Base-by-base conservation (phyloP, 1,140 invertebrate species). In the Ridgeia piscesae region DNA sequence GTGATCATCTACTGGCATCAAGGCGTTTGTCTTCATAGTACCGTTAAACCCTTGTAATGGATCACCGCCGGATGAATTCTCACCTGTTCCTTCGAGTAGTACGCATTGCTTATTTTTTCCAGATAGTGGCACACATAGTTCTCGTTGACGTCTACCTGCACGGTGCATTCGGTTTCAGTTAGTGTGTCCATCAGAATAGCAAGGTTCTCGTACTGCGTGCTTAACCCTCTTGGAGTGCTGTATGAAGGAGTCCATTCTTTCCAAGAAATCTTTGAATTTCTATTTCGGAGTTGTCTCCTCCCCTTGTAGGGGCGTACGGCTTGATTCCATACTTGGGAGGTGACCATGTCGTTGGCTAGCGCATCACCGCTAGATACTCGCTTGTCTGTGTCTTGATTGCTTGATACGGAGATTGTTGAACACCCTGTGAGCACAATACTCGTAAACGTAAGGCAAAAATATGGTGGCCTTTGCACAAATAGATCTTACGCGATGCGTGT, bases 1-100 rank as follows among this genome's bases (percentile, higher is more conserved):
- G 89, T 33, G 89, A 90, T 90, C 89, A 27, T 90, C 89, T 2
- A 90, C 89, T 90, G 89, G 89, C 89, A 90, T 90, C 35, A 90
- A 27, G 31, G 89, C 35, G 89, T 90, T n/a, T n/a, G 89, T 90
- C 4, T 90, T 90, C 11, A 90, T 90, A 14, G 89, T 90, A 33
- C 2, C 89, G 2, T 90, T 27, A 0, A 90, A 4, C 21, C 89
- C 89, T 90, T 90, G 89, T 90, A 90, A 33, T 8, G 89, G 4
- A 90, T 33, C 21, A 90, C 35, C n/a, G 89, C 17, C 9, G 89
- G 89, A 33, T 90, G 89, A 33, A 90, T 33, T 27, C 31, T 90
- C n/a, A 90, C 89, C 89, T 35, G 89, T 2, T 14, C 89, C 89
- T 90, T 90, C 11, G 89, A 90, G 89, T 90, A 90, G n/a, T 90